phyloP scores from a whole-genome alignment of 2,797 vertebrate genomes.

The Lacerta bilineata region DNA sequence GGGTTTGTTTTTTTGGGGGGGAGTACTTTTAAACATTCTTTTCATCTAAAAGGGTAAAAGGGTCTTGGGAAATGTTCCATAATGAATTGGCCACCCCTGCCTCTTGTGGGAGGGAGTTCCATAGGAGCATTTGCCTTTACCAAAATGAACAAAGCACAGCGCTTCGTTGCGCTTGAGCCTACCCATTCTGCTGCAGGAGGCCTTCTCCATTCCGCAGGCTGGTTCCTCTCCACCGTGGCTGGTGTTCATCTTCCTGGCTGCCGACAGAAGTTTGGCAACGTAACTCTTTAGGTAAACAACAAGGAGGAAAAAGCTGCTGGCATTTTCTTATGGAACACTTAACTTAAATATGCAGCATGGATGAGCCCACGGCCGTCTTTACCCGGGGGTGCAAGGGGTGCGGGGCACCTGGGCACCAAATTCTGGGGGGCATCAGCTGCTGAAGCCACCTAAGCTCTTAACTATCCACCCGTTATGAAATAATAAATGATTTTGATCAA shows the following conservation, averaged over 20 bases:
- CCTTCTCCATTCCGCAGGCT: not conserved
- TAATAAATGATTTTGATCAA: no score
- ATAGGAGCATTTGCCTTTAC: no score
- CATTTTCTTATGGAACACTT: not conserved
- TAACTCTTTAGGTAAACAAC: not conserved
- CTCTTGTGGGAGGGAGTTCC: no score
- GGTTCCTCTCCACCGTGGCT: not conserved
- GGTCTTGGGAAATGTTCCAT: no score
- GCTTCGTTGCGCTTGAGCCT: not conserved
- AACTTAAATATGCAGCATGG: not conserved
- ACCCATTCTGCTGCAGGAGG: not conserved
- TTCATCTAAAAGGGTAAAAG: no score
- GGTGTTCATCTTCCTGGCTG: not conserved
- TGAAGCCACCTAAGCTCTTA: no score
- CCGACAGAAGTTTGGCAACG: not conserved
- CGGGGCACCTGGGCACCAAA: no score
- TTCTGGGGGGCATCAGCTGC: no score
- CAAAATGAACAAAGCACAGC: not conserved
- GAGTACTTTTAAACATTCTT: no score
- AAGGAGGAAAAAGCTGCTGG: not conserved
- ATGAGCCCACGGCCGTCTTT: no score
- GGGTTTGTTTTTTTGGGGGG: fast-evolving
- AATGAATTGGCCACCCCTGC: no score
- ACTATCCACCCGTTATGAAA: not conserved
- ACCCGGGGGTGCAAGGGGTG: no score